Percentiles rank a stretch among this genome's conserved stretches.
phyloP scores from a whole-genome alignment of 2,113 vertebrate genomes.

The Pollimyrus isidori region DNA sequence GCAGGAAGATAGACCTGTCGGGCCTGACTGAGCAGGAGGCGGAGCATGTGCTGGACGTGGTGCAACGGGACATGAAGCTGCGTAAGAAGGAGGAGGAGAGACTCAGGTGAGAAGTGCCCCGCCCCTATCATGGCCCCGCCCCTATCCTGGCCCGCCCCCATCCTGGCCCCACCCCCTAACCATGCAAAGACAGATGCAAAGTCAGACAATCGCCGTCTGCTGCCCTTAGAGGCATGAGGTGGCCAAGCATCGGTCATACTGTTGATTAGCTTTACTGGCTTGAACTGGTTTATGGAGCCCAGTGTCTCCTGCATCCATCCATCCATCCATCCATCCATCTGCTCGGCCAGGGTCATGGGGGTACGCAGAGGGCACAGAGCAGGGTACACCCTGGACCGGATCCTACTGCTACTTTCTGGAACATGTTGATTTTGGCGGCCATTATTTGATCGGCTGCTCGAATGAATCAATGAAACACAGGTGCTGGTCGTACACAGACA shows the following conservation, averaged over 20 bases:
- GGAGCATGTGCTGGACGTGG: constrained; percentile 87
- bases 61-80: constrained; percentile 88
- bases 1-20: constrained; percentile 86
- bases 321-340: not conserved
- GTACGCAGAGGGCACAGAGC: not conserved
- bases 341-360: not conserved
- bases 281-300: not conserved
- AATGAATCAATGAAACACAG: not conserved
- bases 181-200: no score
- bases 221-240: no score
- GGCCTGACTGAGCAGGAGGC: constrained; percentile 81
- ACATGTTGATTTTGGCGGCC: not conserved
- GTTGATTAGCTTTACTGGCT: not conserved
- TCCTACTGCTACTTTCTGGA: not conserved
- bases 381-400: not conserved
- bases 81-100: constrained; percentile 88
- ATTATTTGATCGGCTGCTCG: not conserved
- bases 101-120: constrained; percentile 66
- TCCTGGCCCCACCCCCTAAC: no score
- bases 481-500: not conserved
- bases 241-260: no score
- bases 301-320: not conserved
- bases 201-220: no score
- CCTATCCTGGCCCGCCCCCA: no score
- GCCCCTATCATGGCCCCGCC: not conserved